phyloP scores from a whole-genome alignment of 2,113 vertebrate species.

The Tenrec ecaudatus region DNA sequence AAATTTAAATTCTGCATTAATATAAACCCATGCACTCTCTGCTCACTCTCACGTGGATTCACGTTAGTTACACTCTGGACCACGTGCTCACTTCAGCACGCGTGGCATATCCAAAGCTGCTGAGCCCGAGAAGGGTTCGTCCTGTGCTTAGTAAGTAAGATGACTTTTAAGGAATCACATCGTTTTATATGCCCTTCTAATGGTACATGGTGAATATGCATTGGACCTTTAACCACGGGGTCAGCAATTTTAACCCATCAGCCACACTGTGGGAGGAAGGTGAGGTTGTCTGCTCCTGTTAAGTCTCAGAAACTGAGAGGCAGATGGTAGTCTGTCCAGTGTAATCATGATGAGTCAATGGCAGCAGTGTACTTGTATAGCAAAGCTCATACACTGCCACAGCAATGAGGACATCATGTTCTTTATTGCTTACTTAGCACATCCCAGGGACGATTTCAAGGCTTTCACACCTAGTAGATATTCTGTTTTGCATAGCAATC shows the following conservation, averaged over 20 bases:
- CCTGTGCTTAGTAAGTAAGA: not conserved
- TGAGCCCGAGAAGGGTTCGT: not conserved
- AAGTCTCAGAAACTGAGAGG: too few species aligned
- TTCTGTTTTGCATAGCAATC: not conserved
- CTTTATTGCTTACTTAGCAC: not conserved
- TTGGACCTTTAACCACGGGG: too few species aligned
- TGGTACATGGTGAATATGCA: too few species aligned
- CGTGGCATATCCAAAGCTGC: not conserved
- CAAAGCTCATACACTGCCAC: not conserved
- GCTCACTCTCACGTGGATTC: not conserved
- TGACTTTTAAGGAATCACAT: conserved; percentile 23
- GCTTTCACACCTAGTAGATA: not conserved
- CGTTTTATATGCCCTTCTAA: not conserved
- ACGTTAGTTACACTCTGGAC: not conserved
- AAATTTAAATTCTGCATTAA: not conserved
- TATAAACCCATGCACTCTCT: not conserved
- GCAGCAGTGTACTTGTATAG: not conserved
- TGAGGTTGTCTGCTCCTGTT: too few species aligned
- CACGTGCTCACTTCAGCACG: not conserved
- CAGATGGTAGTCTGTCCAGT: too few species aligned
- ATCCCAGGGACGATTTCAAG: conserved; percentile 17
- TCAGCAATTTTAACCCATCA: too few species aligned
- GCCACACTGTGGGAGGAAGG: too few species aligned
- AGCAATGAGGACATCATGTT: not conserved
- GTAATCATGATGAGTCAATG: too few species aligned